Evolutionary conservation across 2,797 vertebrate species (phyloP).

Genomic region (Perdix hodgsoniae): DNA sequence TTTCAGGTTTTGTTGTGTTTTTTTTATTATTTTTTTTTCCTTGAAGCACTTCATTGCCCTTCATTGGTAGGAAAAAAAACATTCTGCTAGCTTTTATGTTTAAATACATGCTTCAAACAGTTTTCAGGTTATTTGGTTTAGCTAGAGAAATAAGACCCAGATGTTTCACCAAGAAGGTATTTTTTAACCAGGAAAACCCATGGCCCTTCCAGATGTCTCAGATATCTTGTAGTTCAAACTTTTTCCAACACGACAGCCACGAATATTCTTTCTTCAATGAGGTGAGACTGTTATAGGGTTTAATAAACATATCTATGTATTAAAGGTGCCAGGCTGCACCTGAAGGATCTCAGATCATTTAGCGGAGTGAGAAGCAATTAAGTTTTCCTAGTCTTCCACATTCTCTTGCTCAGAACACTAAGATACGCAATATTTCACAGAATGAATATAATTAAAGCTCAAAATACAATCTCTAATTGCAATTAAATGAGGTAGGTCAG

Average conservation of each 20-base stretch:
- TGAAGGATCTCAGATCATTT: background rate
- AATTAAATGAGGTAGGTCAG: background rate
- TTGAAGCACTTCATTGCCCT: constrained; percentile 7
- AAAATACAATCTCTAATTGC: background rate
- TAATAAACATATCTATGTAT: background rate
- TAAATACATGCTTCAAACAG: constrained; percentile 36
- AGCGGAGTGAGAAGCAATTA: background rate
- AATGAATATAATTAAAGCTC: background rate
- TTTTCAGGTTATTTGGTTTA: constrained; percentile 19
- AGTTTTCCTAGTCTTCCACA: background rate
- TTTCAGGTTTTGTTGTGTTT: rapidly evolving
- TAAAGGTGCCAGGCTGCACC: background rate
- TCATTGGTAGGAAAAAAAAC: rapidly evolving
- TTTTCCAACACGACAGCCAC: background rate
- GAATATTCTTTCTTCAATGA: background rate
- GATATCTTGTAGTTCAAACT: background rate
- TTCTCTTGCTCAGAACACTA: background rate
- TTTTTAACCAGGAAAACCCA: constrained; percentile 19
- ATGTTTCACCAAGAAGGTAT: constrained; percentile 46
- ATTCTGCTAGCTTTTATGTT: constrained; percentile 5
- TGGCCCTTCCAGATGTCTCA: constrained; percentile 18
- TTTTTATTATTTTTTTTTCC: background rate
- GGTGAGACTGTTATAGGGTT: background rate
- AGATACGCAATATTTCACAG: background rate
- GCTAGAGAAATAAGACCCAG: constrained; percentile 55